These are phyloP conservation scores for Sebastes trivittatus DNA, from an alignment of 2,797 vertebrate species.

Conservation along the genomic window DNA sequence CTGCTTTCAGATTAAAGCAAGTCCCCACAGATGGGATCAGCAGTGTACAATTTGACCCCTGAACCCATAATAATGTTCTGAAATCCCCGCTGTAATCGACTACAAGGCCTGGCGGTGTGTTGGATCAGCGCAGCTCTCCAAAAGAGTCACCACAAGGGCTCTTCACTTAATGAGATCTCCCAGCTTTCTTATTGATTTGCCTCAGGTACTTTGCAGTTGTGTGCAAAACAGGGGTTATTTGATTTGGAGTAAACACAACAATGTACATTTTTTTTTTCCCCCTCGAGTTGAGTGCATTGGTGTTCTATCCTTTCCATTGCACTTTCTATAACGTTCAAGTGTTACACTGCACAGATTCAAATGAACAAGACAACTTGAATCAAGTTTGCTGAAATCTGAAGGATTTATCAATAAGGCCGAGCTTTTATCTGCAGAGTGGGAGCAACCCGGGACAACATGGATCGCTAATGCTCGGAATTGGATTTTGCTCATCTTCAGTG, in stretches of 20 bases:
- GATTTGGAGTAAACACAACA: constrained; percentile 63
- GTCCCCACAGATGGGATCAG: constrained; percentile 60
- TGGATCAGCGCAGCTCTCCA: constrained; percentile 62
- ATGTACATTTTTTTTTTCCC: constrained; percentile 26
- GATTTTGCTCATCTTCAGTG: constrained; percentile 34
- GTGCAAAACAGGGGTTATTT: constrained; percentile 69
- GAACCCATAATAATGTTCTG: constrained; percentile 71
- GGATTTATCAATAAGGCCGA: constrained; percentile 35
- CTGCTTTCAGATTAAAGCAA: constrained; percentile 60
- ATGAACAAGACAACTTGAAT: constrained; percentile 31
- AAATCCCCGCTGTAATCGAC: constrained; percentile 70
- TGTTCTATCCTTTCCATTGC: neutral
- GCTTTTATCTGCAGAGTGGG: constrained; percentile 38
- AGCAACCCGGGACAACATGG: constrained; percentile 17
- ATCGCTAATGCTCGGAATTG: constrained; percentile 10
- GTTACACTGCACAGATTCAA: constrained; percentile 24
- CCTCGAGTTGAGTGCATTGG: neutral
- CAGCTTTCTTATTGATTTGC: constrained; percentile 78
- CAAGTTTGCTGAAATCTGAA: constrained; percentile 22
- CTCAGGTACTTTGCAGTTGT: constrained; percentile 71
- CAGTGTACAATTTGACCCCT: constrained; percentile 66
- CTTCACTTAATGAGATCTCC: constrained; percentile 80
- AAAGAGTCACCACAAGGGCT: constrained; percentile 71
- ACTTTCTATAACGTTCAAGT: neutral
- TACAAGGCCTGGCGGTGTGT: constrained; percentile 66